Percentiles rank a stretch among this genome's conserved stretches.
Evolutionary conservation across 1,140 invertebrate genomes (phyloP).

Genomic region (Bathynomus jamesi): DNA sequence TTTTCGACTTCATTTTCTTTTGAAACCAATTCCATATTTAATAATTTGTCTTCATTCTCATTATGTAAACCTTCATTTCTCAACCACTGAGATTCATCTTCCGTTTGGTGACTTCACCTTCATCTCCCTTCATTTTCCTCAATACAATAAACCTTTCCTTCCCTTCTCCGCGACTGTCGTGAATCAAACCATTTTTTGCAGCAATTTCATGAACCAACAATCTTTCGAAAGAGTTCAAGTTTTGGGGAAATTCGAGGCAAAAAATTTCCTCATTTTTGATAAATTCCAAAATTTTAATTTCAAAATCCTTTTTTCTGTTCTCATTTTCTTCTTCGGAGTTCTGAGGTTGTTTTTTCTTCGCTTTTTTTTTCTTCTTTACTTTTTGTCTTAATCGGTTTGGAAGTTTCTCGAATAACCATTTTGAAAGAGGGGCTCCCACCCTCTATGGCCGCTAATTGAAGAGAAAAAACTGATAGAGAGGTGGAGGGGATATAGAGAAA

Average conservation of each 20-base stretch:
- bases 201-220: slow-evolving; percentile 34
- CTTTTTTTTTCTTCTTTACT: not conserved
- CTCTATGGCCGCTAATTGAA: too few relatives aligned
- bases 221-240: slow-evolving; percentile 36
- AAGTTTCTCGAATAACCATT: too few relatives aligned
- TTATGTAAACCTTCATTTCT: too few relatives aligned
- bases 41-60: too few relatives aligned
- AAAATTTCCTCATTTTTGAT: not conserved
- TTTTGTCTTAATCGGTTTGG: too few relatives aligned
- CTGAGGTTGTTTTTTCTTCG: not conserved
- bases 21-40: too few relatives aligned
- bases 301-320: not conserved
- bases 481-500: too few relatives aligned
- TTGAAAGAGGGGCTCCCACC: too few relatives aligned
- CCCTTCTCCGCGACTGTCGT: slow-evolving; percentile 31
- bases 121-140: not conserved
- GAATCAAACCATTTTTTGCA: slow-evolving; percentile 15
- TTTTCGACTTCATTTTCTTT: too few relatives aligned
- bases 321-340: not conserved
- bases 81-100: too few relatives aligned
- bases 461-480: too few relatives aligned
- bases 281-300: not conserved
- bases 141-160: slow-evolving; percentile 7
- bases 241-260: slow-evolving; percentile 12
- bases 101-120: too few relatives aligned